Evolutionary conservation across 2,888 invertebrate genomes (phyloP).

Genomic region (Callimorpha dominula): DNA sequence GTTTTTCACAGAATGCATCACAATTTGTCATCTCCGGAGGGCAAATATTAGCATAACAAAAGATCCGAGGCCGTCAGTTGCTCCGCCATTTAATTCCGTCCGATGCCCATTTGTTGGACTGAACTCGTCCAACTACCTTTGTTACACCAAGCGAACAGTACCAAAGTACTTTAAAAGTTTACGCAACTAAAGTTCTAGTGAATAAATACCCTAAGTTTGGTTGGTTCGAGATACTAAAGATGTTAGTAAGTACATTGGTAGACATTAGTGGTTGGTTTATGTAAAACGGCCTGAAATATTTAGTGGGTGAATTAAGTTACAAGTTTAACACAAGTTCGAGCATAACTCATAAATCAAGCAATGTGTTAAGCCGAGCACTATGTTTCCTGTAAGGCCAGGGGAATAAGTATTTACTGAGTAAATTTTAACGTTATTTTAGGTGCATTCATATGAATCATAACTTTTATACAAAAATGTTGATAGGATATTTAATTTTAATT

Average conservation of each 20-base stretch:
- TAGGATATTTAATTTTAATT: background rate
- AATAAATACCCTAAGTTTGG: slow-evolving; percentile 64
- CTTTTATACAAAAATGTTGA: background rate
- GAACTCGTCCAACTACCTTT: slow-evolving; percentile 63
- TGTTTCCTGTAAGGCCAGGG: slow-evolving; percentile 27
- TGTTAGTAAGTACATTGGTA: slow-evolving; percentile 57
- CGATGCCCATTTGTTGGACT: slow-evolving; percentile 62
- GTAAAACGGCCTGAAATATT: slow-evolving; percentile 50
- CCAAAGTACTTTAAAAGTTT: slow-evolving; percentile 66
- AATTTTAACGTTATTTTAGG: background rate
- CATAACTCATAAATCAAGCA: slow-evolving; percentile 46
- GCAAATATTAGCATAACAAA: slow-evolving; percentile 69
- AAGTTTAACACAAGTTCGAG: slow-evolving; percentile 45
- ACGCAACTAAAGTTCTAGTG: slow-evolving; percentile 57
- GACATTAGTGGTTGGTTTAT: slow-evolving; percentile 55
- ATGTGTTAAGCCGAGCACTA: slow-evolving; percentile 32
- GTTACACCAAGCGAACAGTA: slow-evolving; percentile 62
- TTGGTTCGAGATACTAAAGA: slow-evolving; percentile 55
- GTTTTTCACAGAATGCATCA: slow-evolving; percentile 58
- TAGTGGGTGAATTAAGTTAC: slow-evolving; percentile 46
- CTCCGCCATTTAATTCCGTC: slow-evolving; percentile 62
- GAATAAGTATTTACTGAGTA: slow-evolving; percentile 21
- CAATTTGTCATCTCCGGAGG: slow-evolving; percentile 65
- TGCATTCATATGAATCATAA: background rate
- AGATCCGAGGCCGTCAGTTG: slow-evolving; percentile 57